phyloP scores from a whole-genome alignment of 2,797 vertebrate species.

The Liasis olivaceus region DNA sequence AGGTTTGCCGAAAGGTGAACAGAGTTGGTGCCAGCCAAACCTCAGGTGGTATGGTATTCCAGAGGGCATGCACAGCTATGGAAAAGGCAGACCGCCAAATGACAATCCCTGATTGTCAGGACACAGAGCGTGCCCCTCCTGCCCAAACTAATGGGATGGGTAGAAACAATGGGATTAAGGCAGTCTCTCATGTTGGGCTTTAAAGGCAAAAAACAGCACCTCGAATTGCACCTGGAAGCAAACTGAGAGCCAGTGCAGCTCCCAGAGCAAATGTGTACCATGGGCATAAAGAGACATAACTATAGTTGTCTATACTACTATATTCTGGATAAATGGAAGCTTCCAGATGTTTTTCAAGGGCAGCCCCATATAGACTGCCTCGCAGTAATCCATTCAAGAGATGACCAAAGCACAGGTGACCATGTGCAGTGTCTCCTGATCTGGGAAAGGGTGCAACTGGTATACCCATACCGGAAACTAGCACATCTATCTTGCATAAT shows the following conservation, averaged over 20 bases:
- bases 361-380: background rate
- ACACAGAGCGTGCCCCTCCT: background rate
- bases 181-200: background rate
- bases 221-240: background rate
- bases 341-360: background rate
- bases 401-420: background rate
- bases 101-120: background rate
- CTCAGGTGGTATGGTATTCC: background rate
- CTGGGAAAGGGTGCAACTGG: background rate
- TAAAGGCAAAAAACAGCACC: background rate
- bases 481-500: background rate
- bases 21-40: background rate
- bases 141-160: background rate
- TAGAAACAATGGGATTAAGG: background rate
- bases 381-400: background rate
- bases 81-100: background rate
- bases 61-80: background rate
- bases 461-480: background rate
- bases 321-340: background rate
- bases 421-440: background rate
- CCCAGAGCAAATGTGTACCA: background rate
- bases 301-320: background rate
- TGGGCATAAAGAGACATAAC: background rate
- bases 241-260: background rate
- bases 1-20: background rate